A percentile compares a stretch with the other conserved stretches of the same genome.
Conservation (phyloP, 2,113 vertebrate species). For the Centropus bengalensis region DNA sequence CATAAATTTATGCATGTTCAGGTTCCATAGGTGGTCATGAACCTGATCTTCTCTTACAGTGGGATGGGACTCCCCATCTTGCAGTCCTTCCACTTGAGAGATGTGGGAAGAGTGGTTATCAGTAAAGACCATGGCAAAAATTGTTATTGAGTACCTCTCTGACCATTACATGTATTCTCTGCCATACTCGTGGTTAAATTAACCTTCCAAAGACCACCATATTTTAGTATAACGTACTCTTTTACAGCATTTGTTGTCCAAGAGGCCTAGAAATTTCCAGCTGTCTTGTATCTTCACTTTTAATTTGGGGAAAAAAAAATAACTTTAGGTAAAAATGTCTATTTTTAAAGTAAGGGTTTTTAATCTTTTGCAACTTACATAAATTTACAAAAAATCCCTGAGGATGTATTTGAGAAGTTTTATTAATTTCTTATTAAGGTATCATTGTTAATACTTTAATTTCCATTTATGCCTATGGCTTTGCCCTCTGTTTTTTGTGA, state of each 20-base stretch:
- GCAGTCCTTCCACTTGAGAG: no score
- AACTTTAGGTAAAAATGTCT: neutral
- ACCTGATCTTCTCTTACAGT: no score
- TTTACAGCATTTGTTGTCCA: neutral
- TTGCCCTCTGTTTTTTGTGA: constrained; percentile 30
- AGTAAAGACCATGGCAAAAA: neutral
- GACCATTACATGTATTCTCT: neutral
- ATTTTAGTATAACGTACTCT: neutral
- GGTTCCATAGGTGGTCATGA: no score
- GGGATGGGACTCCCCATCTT: no score
- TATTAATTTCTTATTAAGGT: neutral
- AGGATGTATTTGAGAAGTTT: neutral
- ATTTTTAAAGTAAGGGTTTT: neutral
- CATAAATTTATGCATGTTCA: no score
- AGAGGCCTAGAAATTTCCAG: neutral
- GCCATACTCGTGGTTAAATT: neutral
- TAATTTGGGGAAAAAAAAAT: neutral
- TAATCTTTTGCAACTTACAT: neutral
- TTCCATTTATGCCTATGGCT: neutral
- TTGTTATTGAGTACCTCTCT: no score
- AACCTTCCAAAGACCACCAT: neutral
- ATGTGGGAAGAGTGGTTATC: no score
- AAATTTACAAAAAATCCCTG: neutral
- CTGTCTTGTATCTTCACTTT: neutral
- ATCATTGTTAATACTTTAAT: neutral